Conservation (phyloP, 2,113 vertebrate species). For the Speoplatyrhinus poulsoni region DNA sequence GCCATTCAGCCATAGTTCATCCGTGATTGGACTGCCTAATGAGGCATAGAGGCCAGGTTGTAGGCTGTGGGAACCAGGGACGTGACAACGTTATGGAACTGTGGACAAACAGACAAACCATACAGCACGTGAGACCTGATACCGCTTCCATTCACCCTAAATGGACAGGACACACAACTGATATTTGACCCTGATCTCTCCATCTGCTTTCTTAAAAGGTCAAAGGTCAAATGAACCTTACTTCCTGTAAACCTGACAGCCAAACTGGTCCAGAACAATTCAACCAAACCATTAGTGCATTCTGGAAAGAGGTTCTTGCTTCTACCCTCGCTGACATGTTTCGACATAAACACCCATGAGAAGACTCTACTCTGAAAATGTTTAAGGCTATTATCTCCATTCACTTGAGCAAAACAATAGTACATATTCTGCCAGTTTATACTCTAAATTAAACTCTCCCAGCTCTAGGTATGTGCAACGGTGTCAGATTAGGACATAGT, state of each 20-base stretch:
- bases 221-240: slow-evolving; percentile 49
- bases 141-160: slow-evolving; percentile 46
- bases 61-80: slow-evolving; percentile 65
- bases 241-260: slow-evolving; percentile 39
- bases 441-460: slow-evolving; percentile 32
- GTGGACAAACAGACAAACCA: slow-evolving; percentile 56
- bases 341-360: slow-evolving; percentile 46
- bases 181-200: slow-evolving; percentile 52
- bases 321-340: slow-evolving; percentile 41
- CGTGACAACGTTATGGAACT: slow-evolving; percentile 58
- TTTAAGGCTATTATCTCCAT: slow-evolving; percentile 35
- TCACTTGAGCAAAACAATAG: slow-evolving; percentile 44
- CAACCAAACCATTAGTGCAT: slow-evolving; percentile 47
- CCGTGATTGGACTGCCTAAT: slow-evolving; percentile 45
- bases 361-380: slow-evolving; percentile 23
- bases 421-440: slow-evolving; percentile 43
- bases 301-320: slow-evolving; percentile 36
- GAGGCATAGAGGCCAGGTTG: slow-evolving; percentile 59
- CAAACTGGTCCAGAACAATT: slow-evolving; percentile 36
- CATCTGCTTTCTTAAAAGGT: slow-evolving; percentile 26
- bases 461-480: slow-evolving; percentile 39
- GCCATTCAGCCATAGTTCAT: slow-evolving; percentile 12
- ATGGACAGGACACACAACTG: slow-evolving; percentile 35
- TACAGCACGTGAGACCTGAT: slow-evolving; percentile 64
- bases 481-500: slow-evolving; percentile 64